Evolutionary conservation across 2,797 vertebrate species (phyloP).

Genomic region (Danio tinwini): DNA sequence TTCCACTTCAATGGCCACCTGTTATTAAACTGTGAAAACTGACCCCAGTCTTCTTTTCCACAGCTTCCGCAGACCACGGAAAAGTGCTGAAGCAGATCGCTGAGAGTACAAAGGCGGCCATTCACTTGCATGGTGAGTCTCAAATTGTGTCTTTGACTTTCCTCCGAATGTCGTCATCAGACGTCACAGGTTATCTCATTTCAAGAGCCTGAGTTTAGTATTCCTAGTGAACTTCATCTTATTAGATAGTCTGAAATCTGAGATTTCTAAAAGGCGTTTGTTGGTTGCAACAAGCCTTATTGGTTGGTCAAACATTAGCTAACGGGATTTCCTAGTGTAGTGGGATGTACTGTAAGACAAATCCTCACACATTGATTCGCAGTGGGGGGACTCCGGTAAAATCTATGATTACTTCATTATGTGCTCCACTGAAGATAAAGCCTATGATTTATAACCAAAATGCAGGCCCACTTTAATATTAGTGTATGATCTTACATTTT

Average conservation of each 20-base stretch:
- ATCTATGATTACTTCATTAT: background rate
- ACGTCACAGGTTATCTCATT: slow-evolving; percentile 31
- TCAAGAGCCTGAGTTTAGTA: background rate
- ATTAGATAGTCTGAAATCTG: slow-evolving; percentile 20
- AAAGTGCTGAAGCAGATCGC: slow-evolving; percentile 45
- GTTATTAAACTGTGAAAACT: slow-evolving; percentile 9
- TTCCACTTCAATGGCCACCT: background rate
- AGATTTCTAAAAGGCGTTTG: background rate
- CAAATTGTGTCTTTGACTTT: slow-evolving; percentile 10
- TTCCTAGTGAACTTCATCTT: background rate
- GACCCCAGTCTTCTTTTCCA: slow-evolving; percentile 12
- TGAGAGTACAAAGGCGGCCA: slow-evolving; percentile 59
- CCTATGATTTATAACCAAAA: background rate
- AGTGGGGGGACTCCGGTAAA: background rate
- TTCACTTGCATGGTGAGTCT: slow-evolving; percentile 63
- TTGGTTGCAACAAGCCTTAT: background rate
- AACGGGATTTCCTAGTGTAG: background rate
- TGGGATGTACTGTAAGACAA: background rate
- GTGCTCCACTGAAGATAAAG: slow-evolving; percentile 4
- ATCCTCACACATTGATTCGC: background rate
- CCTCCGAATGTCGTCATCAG: background rate
- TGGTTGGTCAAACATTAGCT: background rate
- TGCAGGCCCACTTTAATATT: background rate
- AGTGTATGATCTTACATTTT: background rate
- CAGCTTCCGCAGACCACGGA: slow-evolving; percentile 42